Percentiles rank a stretch among this genome's conserved stretches.
phyloP scores from a whole-genome alignment of 1,140 invertebrate genomes.

The Laupala kohalensis region DNA sequence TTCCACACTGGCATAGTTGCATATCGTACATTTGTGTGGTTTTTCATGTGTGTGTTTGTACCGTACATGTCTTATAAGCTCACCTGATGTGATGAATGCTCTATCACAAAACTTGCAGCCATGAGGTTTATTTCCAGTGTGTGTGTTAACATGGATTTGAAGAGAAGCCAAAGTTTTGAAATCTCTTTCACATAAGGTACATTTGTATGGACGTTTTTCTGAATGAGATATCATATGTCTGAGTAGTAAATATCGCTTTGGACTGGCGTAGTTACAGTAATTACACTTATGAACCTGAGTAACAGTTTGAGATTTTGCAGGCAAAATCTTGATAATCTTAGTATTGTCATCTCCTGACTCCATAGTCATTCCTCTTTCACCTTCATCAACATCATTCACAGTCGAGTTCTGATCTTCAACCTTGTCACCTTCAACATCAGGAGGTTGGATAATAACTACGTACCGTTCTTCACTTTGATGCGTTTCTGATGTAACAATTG shows the following conservation, averaged over 20 bases:
- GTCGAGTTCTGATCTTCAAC: conserved; percentile 31
- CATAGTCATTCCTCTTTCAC: conserved; percentile 30
- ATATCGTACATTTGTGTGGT: conserved; percentile 48
- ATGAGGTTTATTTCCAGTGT: conserved; percentile 90
- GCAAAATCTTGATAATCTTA: conserved; percentile 49
- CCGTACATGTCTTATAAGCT: conserved; percentile 41
- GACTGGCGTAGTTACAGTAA: conserved; percentile 81
- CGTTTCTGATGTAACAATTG: conserved; percentile 69
- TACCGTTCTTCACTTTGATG: conserved; percentile 74
- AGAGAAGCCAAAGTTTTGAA: conserved; percentile 90
- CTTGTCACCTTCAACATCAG: conserved; percentile 36
- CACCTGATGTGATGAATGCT: conserved; percentile 83
- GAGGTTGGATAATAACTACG: conserved; percentile 74
- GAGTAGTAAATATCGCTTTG: conserved; percentile 75
- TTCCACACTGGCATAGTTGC: conserved; percentile 52
- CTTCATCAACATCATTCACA: conserved; percentile 43
- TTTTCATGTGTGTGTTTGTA: conserved; percentile 52
- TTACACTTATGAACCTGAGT: conserved; percentile 69
- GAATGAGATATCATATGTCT: conserved; percentile 94
- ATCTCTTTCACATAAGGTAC: conserved; percentile 82
- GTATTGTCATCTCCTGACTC: conserved; percentile 54
- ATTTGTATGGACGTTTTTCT: conserved; percentile 88
- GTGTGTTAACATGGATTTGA: conserved; percentile 92
- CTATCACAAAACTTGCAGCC: conserved; percentile 86
- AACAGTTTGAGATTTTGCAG: conserved; percentile 54